These are phyloP conservation scores for Stigmatopora argus DNA, from an alignment of 2,113 vertebrate species.

Conservation along the genomic window DNA sequence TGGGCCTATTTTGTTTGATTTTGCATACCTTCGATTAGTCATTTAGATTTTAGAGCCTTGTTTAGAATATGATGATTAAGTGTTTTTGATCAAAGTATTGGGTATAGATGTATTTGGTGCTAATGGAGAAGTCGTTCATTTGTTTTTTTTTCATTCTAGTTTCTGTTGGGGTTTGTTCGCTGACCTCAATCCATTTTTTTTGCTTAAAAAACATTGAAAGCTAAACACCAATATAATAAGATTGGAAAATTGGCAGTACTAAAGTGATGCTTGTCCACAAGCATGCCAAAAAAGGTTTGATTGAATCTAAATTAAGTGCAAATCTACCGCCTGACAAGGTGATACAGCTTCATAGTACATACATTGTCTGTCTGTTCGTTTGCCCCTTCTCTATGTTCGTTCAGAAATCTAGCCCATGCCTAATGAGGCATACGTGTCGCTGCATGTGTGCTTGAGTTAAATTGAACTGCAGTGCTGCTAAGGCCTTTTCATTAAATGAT, in stretches of 20 bases:
- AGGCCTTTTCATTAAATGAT: slow-evolving; percentile 66
- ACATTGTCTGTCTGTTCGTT: background rate
- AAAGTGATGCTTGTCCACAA: slow-evolving; percentile 36
- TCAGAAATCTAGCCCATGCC: slow-evolving; percentile 49
- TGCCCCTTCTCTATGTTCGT: slow-evolving; percentile 32
- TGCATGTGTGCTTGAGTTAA: slow-evolving; percentile 47
- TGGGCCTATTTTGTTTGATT: too few relatives aligned
- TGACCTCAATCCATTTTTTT: background rate
- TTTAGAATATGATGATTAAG: background rate
- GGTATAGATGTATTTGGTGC: too few relatives aligned
- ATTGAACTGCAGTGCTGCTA: slow-evolving; percentile 61
- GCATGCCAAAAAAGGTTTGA: slow-evolving; percentile 47
- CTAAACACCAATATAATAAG: too few relatives aligned
- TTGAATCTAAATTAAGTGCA: slow-evolving; percentile 52
- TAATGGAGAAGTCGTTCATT: too few relatives aligned
- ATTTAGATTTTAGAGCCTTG: background rate
- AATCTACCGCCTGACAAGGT: slow-evolving; percentile 36
- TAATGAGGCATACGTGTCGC: slow-evolving; percentile 62
- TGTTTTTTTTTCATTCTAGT: background rate
- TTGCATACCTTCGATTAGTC: too few relatives aligned
- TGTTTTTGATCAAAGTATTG: too few relatives aligned
- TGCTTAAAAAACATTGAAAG: slow-evolving; percentile 7
- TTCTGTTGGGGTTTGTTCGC: background rate
- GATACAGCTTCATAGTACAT: slow-evolving; percentile 12
- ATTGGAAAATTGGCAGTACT: slow-evolving; percentile 23